A percentile compares a stretch with the other conserved stretches of the same genome.
phyloP scores from a whole-genome alignment of 2,113 vertebrate species.

The Mandrillus leucophaeus region DNA sequence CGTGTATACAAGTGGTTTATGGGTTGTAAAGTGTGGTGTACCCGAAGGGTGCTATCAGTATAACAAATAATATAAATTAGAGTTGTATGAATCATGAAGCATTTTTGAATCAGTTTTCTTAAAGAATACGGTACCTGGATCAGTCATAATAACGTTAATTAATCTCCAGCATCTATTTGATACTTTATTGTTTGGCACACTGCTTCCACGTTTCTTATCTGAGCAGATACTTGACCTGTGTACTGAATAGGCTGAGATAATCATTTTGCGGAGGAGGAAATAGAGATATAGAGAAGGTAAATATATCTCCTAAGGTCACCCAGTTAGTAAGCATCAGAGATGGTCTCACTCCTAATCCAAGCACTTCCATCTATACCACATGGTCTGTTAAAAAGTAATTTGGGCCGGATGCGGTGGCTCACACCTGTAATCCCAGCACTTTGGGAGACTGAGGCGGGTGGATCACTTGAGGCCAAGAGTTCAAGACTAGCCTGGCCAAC shows the following conservation, averaged over 20 bases:
- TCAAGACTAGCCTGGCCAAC: too few species aligned
- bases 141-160: not conserved
- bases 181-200: not conserved
- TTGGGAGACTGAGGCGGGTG: too few species aligned
- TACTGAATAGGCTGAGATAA: not conserved
- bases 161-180: not conserved
- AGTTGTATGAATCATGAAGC: not conserved
- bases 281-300: not conserved
- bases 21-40: not conserved
- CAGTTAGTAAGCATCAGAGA: not conserved
- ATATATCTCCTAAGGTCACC: not conserved
- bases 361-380: not conserved
- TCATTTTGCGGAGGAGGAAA: not conserved
- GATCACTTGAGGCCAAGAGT: too few species aligned
- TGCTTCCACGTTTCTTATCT: not conserved
- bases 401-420: too few species aligned
- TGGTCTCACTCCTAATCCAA: not conserved
- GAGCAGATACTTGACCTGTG: not conserved
- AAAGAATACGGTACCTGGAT: not conserved
- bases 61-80: not conserved
- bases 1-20: not conserved
- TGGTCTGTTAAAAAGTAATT: not conserved
- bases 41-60: not conserved
- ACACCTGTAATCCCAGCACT: too few species aligned
- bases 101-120: not conserved